phyloP scores from a whole-genome alignment of 2,797 vertebrate genomes.

The Phaenicophaeus curvirostris region DNA sequence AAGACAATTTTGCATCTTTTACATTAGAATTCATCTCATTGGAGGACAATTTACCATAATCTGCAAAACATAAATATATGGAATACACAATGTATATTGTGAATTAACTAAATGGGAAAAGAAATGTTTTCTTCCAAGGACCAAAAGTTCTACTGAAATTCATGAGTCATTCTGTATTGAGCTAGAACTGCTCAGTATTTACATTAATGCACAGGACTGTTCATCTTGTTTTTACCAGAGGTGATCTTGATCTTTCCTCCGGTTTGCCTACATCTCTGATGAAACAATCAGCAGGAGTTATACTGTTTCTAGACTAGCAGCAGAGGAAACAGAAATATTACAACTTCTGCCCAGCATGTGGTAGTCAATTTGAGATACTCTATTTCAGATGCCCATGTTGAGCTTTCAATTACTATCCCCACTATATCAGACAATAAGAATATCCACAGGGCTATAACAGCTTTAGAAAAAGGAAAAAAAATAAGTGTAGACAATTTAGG shows the following conservation, averaged over 20 bases:
- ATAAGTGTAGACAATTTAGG: not conserved
- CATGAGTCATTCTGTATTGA: slow-evolving; percentile 24
- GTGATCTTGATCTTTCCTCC: slow-evolving; percentile 59
- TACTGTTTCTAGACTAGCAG: slow-evolving; percentile 67
- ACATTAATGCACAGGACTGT: not conserved
- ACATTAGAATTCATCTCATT: not conserved
- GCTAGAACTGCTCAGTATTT: slow-evolving; percentile 7
- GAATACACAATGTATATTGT: not conserved
- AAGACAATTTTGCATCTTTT: not conserved
- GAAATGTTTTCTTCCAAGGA: not conserved
- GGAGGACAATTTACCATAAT: not conserved
- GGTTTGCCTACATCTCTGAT: slow-evolving; percentile 65
- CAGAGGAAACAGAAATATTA: slow-evolving; percentile 67
- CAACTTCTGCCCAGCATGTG: slow-evolving; percentile 46
- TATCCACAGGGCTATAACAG: slow-evolving; percentile 26
- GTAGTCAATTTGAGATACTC: slow-evolving; percentile 65
- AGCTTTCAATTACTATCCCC: slow-evolving; percentile 33
- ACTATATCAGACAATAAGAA: slow-evolving; percentile 46
- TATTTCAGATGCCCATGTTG: slow-evolving; percentile 53
- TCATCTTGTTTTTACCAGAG: slow-evolving; percentile 65
- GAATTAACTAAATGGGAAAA: not conserved
- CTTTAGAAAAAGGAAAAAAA: not conserved
- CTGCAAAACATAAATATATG: not conserved
- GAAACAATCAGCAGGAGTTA: slow-evolving; percentile 66
- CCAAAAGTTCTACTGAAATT: slow-evolving; percentile 3